Evolutionary conservation across 2,888 invertebrate species (phyloP).

Genomic region (Noctua janthe): DNA sequence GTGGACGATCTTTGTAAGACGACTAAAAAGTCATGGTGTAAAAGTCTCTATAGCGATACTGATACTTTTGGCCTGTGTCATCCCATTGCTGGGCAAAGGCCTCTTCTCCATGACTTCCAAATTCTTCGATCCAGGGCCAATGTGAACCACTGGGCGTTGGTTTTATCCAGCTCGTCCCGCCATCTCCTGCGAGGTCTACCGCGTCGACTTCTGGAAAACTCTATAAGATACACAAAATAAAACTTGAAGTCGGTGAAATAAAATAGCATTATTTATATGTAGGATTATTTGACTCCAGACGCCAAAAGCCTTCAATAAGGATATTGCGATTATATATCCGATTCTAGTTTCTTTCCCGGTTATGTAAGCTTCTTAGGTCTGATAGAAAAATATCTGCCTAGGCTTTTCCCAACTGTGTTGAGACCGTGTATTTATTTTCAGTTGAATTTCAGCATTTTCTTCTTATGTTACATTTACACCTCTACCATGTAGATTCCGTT

Average conservation of each 20-base stretch:
- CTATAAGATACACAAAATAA: not conserved
- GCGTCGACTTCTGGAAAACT: not conserved
- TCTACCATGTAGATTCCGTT: too few species aligned
- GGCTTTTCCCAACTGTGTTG: not conserved
- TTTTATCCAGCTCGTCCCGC: too few species aligned
- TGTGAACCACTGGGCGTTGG: too few species aligned
- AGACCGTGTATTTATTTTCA: not conserved
- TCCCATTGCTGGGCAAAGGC: too few species aligned
- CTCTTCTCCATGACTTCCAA: too few species aligned
- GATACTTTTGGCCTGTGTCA: too few species aligned
- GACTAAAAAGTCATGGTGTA: too few species aligned
- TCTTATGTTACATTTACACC: too few species aligned
- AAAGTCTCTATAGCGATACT: too few species aligned
- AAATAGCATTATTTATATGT: conserved; percentile 7
- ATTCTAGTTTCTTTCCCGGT: not conserved
- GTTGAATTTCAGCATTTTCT: not conserved
- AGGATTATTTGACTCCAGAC: not conserved
- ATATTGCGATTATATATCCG: conserved; percentile 1
- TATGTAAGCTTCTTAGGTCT: conserved; percentile 7
- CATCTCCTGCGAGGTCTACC: too few species aligned
- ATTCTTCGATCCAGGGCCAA: too few species aligned
- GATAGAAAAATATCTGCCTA: conserved; percentile 14
- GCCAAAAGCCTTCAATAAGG: conserved; percentile 1
- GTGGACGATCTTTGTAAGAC: too few species aligned
- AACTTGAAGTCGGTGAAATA: not conserved